Percentiles rank a stretch among this genome's conserved stretches.
Evolutionary conservation across 2,888 invertebrate species (phyloP).

Genomic region (Hypena proboscidalis): DNA sequence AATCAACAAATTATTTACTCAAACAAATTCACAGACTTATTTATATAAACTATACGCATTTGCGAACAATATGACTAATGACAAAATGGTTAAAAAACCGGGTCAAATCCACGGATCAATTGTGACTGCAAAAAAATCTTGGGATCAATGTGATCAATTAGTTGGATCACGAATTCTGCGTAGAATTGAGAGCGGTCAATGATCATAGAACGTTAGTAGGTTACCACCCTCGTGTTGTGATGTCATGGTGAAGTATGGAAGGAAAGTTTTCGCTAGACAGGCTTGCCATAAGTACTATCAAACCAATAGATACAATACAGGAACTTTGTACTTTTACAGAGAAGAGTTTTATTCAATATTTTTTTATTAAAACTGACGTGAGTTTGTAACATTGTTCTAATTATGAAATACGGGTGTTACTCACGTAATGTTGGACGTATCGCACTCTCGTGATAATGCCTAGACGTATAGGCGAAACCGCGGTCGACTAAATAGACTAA

Average conservation of each 20-base stretch:
- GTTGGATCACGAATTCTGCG: slow-evolving; percentile 16
- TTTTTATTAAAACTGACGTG: no score
- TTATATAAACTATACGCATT: no score
- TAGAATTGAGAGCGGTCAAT: slow-evolving; percentile 44
- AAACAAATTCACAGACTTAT: background rate
- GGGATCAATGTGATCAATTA: slow-evolving; percentile 30
- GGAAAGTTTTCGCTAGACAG: background rate
- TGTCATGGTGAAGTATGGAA: slow-evolving; percentile 27
- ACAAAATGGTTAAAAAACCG: slow-evolving; percentile 8
- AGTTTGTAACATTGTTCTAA: no score
- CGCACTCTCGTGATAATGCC: no score
- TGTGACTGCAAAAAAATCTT: slow-evolving; percentile 1
- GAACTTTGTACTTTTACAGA: no score
- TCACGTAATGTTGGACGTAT: no score
- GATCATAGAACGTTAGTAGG: slow-evolving; percentile 47
- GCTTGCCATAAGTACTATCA: no score
- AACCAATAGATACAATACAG: no score
- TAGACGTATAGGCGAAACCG: no score
- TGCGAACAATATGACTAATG: background rate
- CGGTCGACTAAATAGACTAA: no score
- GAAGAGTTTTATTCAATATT: no score
- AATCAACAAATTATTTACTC: background rate
- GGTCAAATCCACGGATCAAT: slow-evolving; percentile 23
- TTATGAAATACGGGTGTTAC: no score
- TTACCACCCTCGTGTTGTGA: slow-evolving; percentile 44